A percentile compares a stretch with the other conserved stretches of the same genome.
Conservation (phyloP, 2,888 invertebrate species). For the Physocephala rufipes region DNA sequence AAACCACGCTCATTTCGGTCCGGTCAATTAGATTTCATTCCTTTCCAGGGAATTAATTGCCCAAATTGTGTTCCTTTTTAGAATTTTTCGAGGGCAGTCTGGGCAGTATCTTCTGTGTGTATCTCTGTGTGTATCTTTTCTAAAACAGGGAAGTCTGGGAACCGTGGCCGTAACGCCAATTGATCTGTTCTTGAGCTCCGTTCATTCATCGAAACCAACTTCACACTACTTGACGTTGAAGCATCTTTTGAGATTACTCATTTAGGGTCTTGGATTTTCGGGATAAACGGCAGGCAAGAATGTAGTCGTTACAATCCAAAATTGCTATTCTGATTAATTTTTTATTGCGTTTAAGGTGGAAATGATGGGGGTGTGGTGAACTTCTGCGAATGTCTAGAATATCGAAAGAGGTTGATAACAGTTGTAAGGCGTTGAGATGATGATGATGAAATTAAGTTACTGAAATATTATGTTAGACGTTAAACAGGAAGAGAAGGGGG, state of each 20-base stretch:
- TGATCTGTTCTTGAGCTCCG: slow-evolving; percentile 30
- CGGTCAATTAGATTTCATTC: slow-evolving; percentile 65
- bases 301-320: slow-evolving; percentile 20
- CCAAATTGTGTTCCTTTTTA: slow-evolving; percentile 46
- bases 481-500: neutral
- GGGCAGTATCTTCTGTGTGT: neutral
- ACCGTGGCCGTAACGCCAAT: slow-evolving; percentile 52
- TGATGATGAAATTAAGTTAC: too few relatives aligned
- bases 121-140: too few relatives aligned
- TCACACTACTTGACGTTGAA: slow-evolving; percentile 64
- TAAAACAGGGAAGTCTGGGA: too few relatives aligned
- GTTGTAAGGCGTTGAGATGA: neutral
- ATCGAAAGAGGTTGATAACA: neutral
- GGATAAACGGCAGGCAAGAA: slow-evolving; percentile 14
- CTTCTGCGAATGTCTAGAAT: neutral
- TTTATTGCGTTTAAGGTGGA: slow-evolving; percentile 45
- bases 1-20: slow-evolving; percentile 41
- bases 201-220: slow-evolving; percentile 41
- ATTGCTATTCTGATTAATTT: slow-evolving; percentile 50
- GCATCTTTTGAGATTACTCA: slow-evolving; percentile 60
- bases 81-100: neutral
- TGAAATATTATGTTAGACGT: too few relatives aligned
- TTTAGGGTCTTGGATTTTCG: slow-evolving; percentile 7
- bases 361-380: slow-evolving; percentile 32
- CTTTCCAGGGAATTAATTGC: slow-evolving; percentile 63